Conservation (phyloP, 2,888 invertebrate species). For the Podabrus alpinus region DNA sequence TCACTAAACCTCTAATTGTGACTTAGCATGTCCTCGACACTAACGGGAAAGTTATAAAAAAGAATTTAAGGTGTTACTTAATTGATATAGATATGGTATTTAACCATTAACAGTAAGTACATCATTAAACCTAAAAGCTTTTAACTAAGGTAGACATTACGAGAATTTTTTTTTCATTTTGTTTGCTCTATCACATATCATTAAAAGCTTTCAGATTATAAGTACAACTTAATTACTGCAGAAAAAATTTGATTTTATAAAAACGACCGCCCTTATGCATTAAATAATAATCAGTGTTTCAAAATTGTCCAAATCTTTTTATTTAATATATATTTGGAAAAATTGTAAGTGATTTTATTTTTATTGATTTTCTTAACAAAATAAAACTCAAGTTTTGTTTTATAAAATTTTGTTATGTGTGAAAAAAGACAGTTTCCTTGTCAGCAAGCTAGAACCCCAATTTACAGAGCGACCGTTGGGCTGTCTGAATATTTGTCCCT, state of each 20-base stretch:
- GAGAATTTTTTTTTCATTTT: not conserved
- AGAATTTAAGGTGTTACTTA: not conserved
- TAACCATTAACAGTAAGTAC: not conserved
- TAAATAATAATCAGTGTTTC: not conserved
- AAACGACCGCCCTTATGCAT: not conserved
- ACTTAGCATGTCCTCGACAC: not conserved
- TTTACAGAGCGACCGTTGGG: slow-evolving; percentile 29
- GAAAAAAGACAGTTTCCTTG: slow-evolving; percentile 35
- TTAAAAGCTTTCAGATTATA: slow-evolving; percentile 1
- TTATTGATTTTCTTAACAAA: not conserved
- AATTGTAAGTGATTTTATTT: not conserved
- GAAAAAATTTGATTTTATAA: not conserved
- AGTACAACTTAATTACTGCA: not conserved
- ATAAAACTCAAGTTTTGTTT: slow-evolving; percentile 14
- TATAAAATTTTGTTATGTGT: slow-evolving; percentile 26
- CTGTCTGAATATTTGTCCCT: slow-evolving; percentile 29
- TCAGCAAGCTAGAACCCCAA: slow-evolving; percentile 33
- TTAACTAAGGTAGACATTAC: not conserved
- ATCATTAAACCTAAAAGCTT: slow-evolving; percentile 1
- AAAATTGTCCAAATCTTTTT: no score
- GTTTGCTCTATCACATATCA: slow-evolving; percentile 1
- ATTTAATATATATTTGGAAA: not conserved
- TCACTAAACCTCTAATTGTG: not conserved
- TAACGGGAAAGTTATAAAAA: not conserved
- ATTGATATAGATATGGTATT: slow-evolving; percentile 1